phyloP scores from a whole-genome alignment of 1,140 invertebrate genomes.

The Maconellicoccus hirsutus region DNA sequence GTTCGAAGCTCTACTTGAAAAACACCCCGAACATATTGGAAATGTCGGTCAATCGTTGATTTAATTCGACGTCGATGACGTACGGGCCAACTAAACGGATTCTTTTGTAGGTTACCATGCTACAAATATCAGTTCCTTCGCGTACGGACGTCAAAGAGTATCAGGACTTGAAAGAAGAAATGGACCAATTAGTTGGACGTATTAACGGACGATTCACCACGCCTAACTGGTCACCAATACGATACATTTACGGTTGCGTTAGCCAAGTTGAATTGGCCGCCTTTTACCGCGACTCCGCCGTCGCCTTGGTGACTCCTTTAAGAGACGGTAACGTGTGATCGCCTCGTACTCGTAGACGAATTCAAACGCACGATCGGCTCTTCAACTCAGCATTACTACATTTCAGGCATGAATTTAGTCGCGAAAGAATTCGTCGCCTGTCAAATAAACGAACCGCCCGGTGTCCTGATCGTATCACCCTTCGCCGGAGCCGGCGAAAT shows the following conservation, averaged over 20 bases:
- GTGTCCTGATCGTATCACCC: slow-evolving; percentile 77
- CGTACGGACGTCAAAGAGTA: slow-evolving; percentile 83
- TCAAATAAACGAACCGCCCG: slow-evolving; percentile 72
- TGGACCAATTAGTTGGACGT: slow-evolving; percentile 75
- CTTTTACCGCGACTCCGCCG: slow-evolving; percentile 71
- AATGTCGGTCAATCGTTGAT: too few relatives aligned
- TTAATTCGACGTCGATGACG: neutral
- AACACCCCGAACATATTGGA: slow-evolving; percentile 74
- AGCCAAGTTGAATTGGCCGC: slow-evolving; percentile 74
- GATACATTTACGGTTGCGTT: slow-evolving; percentile 81
- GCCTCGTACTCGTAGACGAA: too few relatives aligned
- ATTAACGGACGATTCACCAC: slow-evolving; percentile 79
- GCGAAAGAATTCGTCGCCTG: slow-evolving; percentile 89
- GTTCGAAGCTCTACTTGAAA: slow-evolving; percentile 71
- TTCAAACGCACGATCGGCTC: neutral
- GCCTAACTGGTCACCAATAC: slow-evolving; percentile 80
- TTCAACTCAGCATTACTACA: neutral
- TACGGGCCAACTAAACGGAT: too few relatives aligned
- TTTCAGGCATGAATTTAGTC: slow-evolving; percentile 67
- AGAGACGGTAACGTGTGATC: slow-evolving; percentile 68
- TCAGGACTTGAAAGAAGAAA: slow-evolving; percentile 79
- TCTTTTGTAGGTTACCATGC: slow-evolving; percentile 45
- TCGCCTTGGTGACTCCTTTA: slow-evolving; percentile 74
- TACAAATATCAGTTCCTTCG: slow-evolving; percentile 82
- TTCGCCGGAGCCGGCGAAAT: slow-evolving; percentile 83